These are phyloP conservation scores for Masticophis lateralis DNA, from an alignment of 2,797 vertebrate genomes.

Conservation along the genomic window DNA sequence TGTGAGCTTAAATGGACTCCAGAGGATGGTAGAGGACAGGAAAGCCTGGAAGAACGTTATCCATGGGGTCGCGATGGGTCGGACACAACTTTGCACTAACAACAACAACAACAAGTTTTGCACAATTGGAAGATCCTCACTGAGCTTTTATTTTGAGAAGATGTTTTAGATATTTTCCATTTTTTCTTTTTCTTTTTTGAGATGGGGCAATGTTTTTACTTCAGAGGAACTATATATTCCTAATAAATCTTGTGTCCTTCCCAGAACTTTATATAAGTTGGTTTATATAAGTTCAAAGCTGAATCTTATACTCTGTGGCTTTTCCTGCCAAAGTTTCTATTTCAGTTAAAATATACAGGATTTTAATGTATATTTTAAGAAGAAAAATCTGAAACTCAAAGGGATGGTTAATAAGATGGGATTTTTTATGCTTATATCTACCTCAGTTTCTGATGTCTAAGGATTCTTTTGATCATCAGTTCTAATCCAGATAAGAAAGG, in stretches of 20 bases:
- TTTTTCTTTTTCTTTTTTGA: neutral
- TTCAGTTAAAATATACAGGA: neutral
- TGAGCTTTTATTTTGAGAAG: neutral
- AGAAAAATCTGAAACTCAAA: neutral
- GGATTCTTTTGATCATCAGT: neutral
- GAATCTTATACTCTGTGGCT: neutral
- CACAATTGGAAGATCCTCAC: neutral
- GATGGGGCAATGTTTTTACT: neutral
- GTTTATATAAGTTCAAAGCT: neutral
- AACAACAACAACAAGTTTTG: neutral
- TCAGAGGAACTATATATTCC: neutral
- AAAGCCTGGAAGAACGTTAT: no score
- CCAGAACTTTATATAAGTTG: neutral
- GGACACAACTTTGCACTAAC: no score
- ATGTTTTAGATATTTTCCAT: neutral
- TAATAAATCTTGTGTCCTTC: neutral
- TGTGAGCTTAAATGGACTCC: no score
- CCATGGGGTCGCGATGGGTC: no score
- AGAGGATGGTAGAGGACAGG: no score
- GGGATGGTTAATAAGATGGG: neutral
- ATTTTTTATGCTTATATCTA: neutral
- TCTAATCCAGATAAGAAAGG: neutral
- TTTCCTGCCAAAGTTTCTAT: neutral
- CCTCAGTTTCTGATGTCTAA: neutral
- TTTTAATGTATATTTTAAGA: neutral